These are phyloP conservation scores for Zootermopsis nevadensis DNA, from an alignment of 2,888 invertebrate species.

Conservation along the genomic window DNA sequence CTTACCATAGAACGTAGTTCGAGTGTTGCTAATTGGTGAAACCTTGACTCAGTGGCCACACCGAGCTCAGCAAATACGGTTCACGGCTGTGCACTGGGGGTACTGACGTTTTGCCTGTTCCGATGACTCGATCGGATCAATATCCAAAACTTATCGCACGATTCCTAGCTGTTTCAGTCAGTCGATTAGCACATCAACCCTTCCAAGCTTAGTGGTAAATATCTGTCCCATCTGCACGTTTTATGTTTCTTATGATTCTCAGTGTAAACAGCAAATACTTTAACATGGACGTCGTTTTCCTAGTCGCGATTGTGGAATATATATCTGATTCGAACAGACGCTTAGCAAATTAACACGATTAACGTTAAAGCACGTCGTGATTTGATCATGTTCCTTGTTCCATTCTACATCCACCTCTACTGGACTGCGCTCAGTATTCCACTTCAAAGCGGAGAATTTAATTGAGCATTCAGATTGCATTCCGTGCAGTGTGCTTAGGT, in stretches of 20 bases:
- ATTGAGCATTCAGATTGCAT: conserved; percentile 25
- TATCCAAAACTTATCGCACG: too few species aligned
- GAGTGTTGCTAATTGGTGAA: not conserved
- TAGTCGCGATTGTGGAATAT: not conserved
- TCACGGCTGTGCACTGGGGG: too few species aligned
- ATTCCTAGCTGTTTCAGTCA: too few species aligned
- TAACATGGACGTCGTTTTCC: not conserved
- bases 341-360: not conserved
- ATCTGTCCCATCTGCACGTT: too few species aligned
- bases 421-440: not conserved
- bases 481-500: not conserved
- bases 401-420: not conserved
- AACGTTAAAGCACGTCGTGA: conserved; percentile 10
- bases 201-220: too few species aligned
- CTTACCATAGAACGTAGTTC: not conserved
- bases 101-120: too few species aligned
- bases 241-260: too few species aligned
- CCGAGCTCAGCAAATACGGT: too few species aligned
- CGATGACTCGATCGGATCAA: too few species aligned
- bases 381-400: conserved; percentile 16
- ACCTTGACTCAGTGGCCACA: not conserved
- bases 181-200: too few species aligned
- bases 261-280: too few species aligned
- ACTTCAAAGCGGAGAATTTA: conserved; percentile 16
- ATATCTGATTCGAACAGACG: not conserved